Conservation (phyloP, 2,797 vertebrate genomes). For the Novumbra hubbsi region DNA sequence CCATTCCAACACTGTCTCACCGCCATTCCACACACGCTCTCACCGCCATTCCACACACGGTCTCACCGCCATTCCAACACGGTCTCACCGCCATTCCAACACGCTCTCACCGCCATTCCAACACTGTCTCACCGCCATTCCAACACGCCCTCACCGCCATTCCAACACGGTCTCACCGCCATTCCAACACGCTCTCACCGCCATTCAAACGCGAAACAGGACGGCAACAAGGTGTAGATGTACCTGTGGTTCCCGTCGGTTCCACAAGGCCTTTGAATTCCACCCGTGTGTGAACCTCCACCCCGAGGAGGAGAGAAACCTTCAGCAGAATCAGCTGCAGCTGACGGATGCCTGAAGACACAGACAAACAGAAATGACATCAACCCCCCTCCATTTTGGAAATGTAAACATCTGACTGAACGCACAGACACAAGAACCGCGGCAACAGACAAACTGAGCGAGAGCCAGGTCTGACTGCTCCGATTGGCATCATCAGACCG, state of each 20-base stretch:
- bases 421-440: too few species aligned
- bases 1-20: neutral
- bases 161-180: neutral
- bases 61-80: neutral
- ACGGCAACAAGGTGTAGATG: neutral
- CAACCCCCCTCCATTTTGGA: neutral
- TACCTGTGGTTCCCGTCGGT: slow-evolving; percentile 63
- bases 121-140: too few species aligned
- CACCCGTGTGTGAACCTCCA: slow-evolving; percentile 87
- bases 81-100: too few species aligned
- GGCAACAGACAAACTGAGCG: neutral
- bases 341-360: slow-evolving; percentile 86
- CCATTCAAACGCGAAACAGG: neutral
- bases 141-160: neutral
- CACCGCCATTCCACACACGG: neutral
- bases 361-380: slow-evolving; percentile 1
- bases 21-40: neutral
- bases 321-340: slow-evolving; percentile 90
- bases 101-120: neutral
- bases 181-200: neutral
- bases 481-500: neutral
- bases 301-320: slow-evolving; percentile 86
- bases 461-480: neutral
- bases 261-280: slow-evolving; percentile 77
- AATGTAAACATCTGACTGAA: neutral